These are phyloP conservation scores for Endomychus coccineus DNA, from an alignment of 2,888 invertebrate genomes.

Conservation along the genomic window DNA sequence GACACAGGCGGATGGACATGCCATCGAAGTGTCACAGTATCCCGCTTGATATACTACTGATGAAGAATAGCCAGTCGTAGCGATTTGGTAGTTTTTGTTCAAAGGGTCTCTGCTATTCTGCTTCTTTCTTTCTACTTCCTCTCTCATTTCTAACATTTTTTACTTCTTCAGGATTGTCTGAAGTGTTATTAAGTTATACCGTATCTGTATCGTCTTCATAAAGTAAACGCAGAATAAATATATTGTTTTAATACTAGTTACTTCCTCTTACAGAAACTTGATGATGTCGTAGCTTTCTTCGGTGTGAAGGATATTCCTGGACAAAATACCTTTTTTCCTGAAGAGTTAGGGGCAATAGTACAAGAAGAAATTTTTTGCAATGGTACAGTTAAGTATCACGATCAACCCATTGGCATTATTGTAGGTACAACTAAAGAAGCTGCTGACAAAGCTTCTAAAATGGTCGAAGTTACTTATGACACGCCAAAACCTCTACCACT, in stretches of 20 bases:
- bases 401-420: conserved; percentile 66
- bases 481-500: conserved; percentile 41
- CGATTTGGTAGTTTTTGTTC: too few relatives aligned
- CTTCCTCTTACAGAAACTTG: conserved; percentile 49
- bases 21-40: too few relatives aligned
- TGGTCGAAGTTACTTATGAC: conserved; percentile 51
- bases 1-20: too few relatives aligned
- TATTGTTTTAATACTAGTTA: neutral
- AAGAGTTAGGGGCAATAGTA: conserved; percentile 16
- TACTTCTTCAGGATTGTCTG: too few relatives aligned
- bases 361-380: conserved; percentile 46
- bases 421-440: conserved; percentile 54
- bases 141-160: too few relatives aligned
- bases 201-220: neutral
- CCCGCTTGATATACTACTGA: too few relatives aligned
- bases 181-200: too few relatives aligned
- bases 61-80: too few relatives aligned
- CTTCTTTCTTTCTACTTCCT: too few relatives aligned
- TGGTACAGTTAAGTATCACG: conserved; percentile 51
- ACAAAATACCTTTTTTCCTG: conserved; percentile 50
- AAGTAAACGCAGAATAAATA: too few relatives aligned
- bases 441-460: conserved; percentile 51
- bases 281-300: conserved; percentile 58
- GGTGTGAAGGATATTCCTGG: conserved; percentile 65
- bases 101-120: too few relatives aligned